These are phyloP conservation scores for Anaspis maculata DNA, from an alignment of 2,888 invertebrate genomes.

Conservation along the genomic window DNA sequence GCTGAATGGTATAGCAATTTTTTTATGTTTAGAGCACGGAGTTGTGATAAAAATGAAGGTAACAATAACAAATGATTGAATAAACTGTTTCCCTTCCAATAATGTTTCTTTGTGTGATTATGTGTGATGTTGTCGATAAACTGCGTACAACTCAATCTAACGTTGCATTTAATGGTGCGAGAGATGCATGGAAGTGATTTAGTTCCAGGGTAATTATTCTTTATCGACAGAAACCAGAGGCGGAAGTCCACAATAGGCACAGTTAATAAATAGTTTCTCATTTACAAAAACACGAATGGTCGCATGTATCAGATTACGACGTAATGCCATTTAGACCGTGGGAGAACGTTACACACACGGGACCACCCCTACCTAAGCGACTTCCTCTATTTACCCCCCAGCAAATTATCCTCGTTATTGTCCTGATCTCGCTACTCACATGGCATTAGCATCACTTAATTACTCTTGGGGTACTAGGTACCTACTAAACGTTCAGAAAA, in stretches of 20 bases:
- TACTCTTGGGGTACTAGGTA: no score
- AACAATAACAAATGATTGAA: no score
- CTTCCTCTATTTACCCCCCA: constrained; percentile 32
- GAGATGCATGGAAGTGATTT: no score
- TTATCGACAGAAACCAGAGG: constrained; percentile 16
- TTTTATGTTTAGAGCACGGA: no score
- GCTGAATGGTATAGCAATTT: no score
- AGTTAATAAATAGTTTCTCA: constrained; percentile 41
- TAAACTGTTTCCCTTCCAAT: no score
- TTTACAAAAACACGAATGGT: constrained; percentile 40
- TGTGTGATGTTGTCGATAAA: no score
- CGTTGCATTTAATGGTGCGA: no score
- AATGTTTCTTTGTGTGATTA: no score
- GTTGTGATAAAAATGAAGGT: no score
- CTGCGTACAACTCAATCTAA: no score
- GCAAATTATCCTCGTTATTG: constrained; percentile 33
- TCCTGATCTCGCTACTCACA: constrained; percentile 15
- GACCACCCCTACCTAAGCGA: constrained; percentile 23
- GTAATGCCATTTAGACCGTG: constrained; percentile 35
- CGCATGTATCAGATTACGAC: constrained; percentile 40
- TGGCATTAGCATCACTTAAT: constrained; percentile 9
- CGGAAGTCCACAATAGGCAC: constrained; percentile 26
- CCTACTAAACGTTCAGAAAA: no score
- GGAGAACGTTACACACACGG: constrained; percentile 16
- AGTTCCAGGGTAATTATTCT: constrained; percentile 14